These are phyloP conservation scores for Pipistrellus nathusii DNA, from an alignment of 2,797 vertebrate genomes.

Conservation along the genomic window DNA sequence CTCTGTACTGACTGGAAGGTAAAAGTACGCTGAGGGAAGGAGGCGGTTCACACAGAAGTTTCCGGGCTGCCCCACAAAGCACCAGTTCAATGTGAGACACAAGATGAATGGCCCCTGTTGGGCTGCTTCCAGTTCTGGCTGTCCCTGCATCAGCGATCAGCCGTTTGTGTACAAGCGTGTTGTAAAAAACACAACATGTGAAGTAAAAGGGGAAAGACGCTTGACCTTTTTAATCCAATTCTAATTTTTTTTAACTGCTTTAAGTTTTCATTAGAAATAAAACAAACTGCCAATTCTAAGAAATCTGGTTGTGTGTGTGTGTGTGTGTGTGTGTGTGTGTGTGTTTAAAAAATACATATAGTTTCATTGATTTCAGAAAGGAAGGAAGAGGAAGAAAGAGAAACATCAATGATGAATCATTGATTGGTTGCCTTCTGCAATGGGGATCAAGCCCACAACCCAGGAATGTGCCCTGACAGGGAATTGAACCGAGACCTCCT, in stretches of 20 bases:
- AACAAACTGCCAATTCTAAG: not conserved
- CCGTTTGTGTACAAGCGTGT: not conserved
- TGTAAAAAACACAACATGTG: not conserved
- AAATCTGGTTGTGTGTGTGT: not conserved
- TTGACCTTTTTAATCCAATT: not conserved
- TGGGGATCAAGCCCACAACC: no score
- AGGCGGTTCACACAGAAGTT: not conserved
- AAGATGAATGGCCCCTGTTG: not conserved
- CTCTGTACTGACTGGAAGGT: not conserved
- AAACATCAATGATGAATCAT: no score
- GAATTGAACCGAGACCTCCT: no score
- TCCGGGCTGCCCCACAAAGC: not conserved
- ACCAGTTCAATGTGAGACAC: not conserved
- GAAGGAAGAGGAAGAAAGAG: no score
- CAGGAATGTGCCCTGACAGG: no score
- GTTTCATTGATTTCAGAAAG: not conserved
- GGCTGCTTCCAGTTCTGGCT: not conserved
- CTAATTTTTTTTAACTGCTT: not conserved
- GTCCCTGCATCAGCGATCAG: not conserved
- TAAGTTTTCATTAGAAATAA: constrained; percentile 39
- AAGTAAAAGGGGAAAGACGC: not conserved
- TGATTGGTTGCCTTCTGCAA: no score
- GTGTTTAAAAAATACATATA: no score
- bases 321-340: no score
- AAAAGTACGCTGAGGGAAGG: not conserved